Percentiles rank a stretch among this genome's conserved stretches.
Conservation (phyloP, 2,113 vertebrate genomes). For the Aplodontia rufa region DNA sequence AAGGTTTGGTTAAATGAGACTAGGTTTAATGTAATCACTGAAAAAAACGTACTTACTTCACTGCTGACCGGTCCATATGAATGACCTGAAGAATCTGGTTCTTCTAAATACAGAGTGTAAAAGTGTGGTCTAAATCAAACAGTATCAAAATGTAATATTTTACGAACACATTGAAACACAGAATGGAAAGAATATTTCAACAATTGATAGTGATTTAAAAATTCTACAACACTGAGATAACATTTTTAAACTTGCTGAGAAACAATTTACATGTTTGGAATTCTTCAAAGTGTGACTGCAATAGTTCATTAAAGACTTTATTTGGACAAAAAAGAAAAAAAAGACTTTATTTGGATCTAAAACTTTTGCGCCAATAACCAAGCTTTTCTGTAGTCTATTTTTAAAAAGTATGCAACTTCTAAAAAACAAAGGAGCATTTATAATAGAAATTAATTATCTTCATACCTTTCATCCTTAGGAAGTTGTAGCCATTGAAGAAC, state of each 20-base stretch:
- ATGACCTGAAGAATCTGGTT: slow-evolving; percentile 95
- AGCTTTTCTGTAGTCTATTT: slow-evolving; percentile 11
- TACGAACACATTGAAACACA: slow-evolving; percentile 84
- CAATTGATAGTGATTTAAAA: slow-evolving; percentile 71
- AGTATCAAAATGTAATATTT: slow-evolving; percentile 90
- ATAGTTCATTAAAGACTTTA: neutral
- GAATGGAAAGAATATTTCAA: slow-evolving; percentile 82
- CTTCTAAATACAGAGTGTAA: slow-evolving; percentile 97
- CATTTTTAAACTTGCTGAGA: slow-evolving; percentile 24
- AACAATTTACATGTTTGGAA: neutral
- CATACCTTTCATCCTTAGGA: slow-evolving; percentile 84
- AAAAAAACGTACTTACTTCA: slow-evolving; percentile 86
- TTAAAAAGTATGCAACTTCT: neutral
- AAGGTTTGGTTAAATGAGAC: neutral
- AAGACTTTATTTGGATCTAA: neutral
- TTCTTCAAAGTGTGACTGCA: neutral
- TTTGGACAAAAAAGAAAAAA: no score
- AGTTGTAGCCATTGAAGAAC: slow-evolving; percentile 86
- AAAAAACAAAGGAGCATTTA: neutral
- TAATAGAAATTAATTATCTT: neutral
- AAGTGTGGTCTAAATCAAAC: slow-evolving; percentile 97
- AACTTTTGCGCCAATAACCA: neutral
- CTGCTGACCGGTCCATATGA: slow-evolving; percentile 89
- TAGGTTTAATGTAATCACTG: neutral
- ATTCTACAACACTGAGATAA: neutral